Conservation (phyloP, 2,888 invertebrate genomes). For the Folsomia candida region DNA sequence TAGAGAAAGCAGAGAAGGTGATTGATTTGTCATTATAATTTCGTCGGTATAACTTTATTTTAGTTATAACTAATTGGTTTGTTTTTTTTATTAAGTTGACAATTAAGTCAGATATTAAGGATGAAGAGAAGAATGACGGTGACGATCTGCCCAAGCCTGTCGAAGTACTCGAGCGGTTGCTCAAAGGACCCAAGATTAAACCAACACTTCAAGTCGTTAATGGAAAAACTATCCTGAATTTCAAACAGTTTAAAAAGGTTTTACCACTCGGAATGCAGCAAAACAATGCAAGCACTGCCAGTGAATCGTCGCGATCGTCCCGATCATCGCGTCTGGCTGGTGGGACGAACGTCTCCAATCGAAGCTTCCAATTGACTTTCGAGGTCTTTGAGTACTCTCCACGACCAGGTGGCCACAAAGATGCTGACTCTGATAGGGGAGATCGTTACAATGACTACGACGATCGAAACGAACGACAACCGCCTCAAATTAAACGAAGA, state of each 20-base stretch:
- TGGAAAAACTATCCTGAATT: slow-evolving; percentile 26
- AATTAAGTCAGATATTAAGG: background rate
- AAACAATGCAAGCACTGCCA: background rate
- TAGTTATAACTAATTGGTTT: background rate
- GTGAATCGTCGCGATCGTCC: background rate
- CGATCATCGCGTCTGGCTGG: background rate
- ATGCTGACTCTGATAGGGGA: too few species aligned
- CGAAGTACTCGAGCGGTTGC: background rate
- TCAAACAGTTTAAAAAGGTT: slow-evolving; percentile 34
- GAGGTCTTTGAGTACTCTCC: background rate
- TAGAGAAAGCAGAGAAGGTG: background rate
- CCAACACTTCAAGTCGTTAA: slow-evolving; percentile 1
- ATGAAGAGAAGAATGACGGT: background rate
- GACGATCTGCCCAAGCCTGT: background rate
- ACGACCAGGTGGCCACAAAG: too few species aligned
- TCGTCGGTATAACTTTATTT: background rate
- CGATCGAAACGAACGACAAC: too few species aligned
- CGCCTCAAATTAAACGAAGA: too few species aligned
- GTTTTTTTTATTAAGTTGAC: background rate
- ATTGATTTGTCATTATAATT: background rate
- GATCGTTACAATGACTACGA: too few species aligned
- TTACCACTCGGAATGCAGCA: slow-evolving; percentile 11
- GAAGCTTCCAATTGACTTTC: slow-evolving; percentile 3
- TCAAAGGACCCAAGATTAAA: background rate
- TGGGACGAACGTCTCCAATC: background rate